A percentile compares a stretch with the other conserved stretches of the same genome.
Evolutionary conservation across 2,797 vertebrate species (phyloP).

Genomic region (Paramormyrops hopkinsi): DNA sequence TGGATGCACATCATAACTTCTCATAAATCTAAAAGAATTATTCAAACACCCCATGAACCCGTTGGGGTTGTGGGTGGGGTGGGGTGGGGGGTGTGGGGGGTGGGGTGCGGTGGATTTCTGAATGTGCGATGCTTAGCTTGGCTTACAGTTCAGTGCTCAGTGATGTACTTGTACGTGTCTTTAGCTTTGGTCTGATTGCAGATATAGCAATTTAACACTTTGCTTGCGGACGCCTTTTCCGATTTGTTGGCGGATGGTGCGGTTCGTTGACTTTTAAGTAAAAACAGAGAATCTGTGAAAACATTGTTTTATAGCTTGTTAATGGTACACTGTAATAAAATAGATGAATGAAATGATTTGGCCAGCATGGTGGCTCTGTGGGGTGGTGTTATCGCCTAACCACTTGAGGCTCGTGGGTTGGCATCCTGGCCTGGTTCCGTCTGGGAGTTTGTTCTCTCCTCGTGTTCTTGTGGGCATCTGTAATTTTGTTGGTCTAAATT

Average conservation of each 20-base stretch:
- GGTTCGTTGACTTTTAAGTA: not conserved
- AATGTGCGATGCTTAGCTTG: conserved; percentile 17
- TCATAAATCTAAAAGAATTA: conserved; percentile 37
- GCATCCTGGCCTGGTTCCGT: not conserved
- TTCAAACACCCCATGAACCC: conserved; percentile 33
- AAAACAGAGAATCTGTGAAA: not conserved
- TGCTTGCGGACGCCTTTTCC: not conserved
- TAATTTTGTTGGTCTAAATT: not conserved
- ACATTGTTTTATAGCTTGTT: not conserved
- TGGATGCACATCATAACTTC: conserved; percentile 34
- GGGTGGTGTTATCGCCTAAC: not conserved
- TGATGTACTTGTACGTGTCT: conserved; percentile 18
- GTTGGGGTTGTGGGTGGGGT: too few relatives aligned
- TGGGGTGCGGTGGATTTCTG: not conserved
- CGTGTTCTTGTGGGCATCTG: not conserved
- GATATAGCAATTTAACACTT: not conserved
- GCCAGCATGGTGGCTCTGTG: not conserved
- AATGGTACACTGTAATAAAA: not conserved
- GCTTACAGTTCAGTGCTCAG: not conserved
- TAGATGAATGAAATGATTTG: not conserved
- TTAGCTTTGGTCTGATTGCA: not conserved
- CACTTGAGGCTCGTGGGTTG: not conserved
- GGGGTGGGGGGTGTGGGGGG: not conserved
- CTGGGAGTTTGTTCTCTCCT: not conserved
- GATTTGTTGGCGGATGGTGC: not conserved